Evolutionary conservation across 2,113 vertebrate genomes (phyloP).

Genomic region (Heterotis niloticus): DNA sequence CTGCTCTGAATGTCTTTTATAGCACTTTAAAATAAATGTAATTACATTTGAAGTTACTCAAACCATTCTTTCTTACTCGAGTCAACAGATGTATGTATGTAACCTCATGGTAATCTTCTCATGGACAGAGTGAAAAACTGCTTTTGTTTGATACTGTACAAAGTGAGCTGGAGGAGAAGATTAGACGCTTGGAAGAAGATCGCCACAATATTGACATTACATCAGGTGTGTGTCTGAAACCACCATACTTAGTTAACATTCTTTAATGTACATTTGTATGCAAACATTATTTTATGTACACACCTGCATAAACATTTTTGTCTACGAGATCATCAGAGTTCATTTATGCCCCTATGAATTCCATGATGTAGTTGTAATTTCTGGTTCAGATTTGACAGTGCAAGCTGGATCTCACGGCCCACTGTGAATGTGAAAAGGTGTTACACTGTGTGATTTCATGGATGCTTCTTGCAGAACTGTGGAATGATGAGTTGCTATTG

Average conservation of each 20-base stretch:
- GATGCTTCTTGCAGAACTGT: slow-evolving; percentile 64
- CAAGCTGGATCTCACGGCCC: too few species aligned
- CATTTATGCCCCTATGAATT: neutral
- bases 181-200: slow-evolving; percentile 82
- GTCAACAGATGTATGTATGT: too few species aligned
- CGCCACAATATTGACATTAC: slow-evolving; percentile 87
- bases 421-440: neutral
- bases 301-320: neutral
- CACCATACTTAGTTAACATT: neutral
- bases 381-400: too few species aligned
- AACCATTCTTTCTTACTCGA: too few species aligned
- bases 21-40: too few species aligned
- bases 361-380: neutral
- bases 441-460: neutral
- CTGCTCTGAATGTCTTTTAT: neutral
- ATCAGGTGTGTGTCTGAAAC: slow-evolving; percentile 63
- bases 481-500: slow-evolving; percentile 85
- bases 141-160: slow-evolving; percentile 83
- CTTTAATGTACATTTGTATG: too few species aligned
- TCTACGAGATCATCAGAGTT: neutral
- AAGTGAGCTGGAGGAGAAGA: slow-evolving; percentile 86
- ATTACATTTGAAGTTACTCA: too few species aligned
- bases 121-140: slow-evolving; percentile 81
- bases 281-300: neutral
- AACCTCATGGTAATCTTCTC: neutral